Evolutionary conservation across 2,797 vertebrate species (phyloP).

Genomic region (Phataginus tetradactyla): DNA sequence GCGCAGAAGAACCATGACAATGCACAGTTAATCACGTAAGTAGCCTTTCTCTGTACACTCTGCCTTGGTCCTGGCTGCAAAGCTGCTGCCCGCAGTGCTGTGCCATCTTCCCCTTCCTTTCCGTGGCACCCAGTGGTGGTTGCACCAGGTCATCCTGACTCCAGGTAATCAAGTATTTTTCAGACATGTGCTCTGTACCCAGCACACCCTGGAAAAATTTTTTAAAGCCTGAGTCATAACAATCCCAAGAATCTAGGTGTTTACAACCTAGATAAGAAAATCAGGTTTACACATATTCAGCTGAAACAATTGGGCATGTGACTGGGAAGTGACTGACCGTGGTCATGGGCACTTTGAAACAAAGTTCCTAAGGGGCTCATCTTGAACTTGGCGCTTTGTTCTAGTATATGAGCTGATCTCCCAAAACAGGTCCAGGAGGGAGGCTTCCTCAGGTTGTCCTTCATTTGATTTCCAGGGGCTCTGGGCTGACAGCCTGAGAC

Average conservation of each 20-base stretch:
- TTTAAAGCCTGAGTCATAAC: background rate
- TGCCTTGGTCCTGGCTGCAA: too few relatives aligned
- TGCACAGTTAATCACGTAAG: conserved; percentile 96
- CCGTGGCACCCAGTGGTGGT: too few relatives aligned
- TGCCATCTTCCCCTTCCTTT: background rate
- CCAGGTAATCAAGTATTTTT: background rate
- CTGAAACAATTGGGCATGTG: background rate
- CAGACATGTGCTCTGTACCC: background rate
- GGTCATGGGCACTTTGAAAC: background rate
- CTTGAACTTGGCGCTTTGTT: background rate
- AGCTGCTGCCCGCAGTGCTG: fast-evolving
- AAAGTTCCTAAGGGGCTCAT: background rate
- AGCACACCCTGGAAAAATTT: background rate
- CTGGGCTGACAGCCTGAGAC: background rate
- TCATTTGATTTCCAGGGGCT: background rate
- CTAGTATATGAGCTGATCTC: background rate
- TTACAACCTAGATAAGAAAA: background rate
- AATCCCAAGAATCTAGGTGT: background rate
- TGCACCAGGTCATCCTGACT: background rate
- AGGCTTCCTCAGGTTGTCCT: background rate
- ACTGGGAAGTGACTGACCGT: background rate
- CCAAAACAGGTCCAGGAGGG: background rate
- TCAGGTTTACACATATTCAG: background rate
- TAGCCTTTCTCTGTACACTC: background rate
- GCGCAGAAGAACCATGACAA: conserved; percentile 93